These are phyloP conservation scores for Lithophane semibrunnea DNA, from an alignment of 2,888 invertebrate species.

Conservation along the genomic window DNA sequence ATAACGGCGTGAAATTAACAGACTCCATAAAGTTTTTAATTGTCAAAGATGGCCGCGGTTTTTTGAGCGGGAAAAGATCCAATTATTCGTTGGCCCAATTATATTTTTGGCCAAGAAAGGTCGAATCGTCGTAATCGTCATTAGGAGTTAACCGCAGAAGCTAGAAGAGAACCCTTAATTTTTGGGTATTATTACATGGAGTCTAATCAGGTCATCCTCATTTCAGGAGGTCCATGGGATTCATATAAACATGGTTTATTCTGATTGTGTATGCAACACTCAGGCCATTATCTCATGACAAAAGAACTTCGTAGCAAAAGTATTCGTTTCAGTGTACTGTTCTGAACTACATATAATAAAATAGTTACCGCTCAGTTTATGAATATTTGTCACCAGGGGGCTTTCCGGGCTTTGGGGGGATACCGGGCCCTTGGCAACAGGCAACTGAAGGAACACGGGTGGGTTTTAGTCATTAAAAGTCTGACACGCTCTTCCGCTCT, in stretches of 20 bases:
- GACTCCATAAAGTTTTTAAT: slow-evolving; percentile 21
- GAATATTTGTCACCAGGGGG: too few species aligned
- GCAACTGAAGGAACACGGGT: too few species aligned
- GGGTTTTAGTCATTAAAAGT: too few species aligned
- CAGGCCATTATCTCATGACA: background rate
- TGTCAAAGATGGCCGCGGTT: slow-evolving; percentile 35
- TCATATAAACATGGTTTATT: background rate
- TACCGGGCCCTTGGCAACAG: too few species aligned
- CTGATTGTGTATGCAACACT: background rate
- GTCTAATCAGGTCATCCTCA: slow-evolving; percentile 9
- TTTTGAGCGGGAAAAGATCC: slow-evolving; percentile 32
- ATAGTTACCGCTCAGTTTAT: too few species aligned
- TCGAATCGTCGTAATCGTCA: slow-evolving; percentile 30
- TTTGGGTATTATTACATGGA: slow-evolving; percentile 1
- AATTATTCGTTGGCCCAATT: slow-evolving; percentile 53
- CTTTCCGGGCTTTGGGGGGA: too few species aligned
- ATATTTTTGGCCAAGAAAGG: slow-evolving; percentile 50
- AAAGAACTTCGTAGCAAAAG: background rate
- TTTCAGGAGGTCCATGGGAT: background rate
- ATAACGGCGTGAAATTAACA: slow-evolving; percentile 14
- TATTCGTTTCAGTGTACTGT: too few species aligned
- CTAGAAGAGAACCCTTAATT: slow-evolving; percentile 2
- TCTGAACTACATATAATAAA: too few species aligned
- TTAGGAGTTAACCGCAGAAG: slow-evolving; percentile 43
- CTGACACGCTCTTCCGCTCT: too few species aligned